Evolutionary conservation across 1,140 invertebrate genomes (phyloP).

Genomic region (Homarus americanus): DNA sequence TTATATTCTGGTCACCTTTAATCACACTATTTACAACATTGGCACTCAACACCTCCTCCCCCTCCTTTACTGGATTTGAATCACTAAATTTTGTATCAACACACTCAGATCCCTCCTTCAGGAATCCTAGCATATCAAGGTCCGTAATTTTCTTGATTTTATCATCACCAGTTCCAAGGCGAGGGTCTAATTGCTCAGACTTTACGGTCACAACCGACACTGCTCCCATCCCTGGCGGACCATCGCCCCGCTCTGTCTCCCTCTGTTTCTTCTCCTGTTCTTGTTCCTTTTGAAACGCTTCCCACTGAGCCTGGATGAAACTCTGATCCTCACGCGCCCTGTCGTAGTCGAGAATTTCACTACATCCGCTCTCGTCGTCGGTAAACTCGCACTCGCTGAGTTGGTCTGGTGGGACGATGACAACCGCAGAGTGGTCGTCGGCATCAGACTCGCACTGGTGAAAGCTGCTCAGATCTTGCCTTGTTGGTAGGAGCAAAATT

Average conservation of each 20-base stretch:
- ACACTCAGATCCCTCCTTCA: background rate
- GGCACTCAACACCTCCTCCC: slow-evolving; percentile 28
- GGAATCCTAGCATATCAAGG: background rate
- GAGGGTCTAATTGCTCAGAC: background rate
- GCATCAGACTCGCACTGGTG: background rate
- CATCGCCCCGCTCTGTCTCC: background rate
- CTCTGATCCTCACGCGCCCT: slow-evolving; percentile 56
- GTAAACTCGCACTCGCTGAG: slow-evolving; percentile 72
- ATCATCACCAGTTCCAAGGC: background rate
- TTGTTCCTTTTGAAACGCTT: slow-evolving; percentile 43
- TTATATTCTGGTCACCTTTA: background rate
- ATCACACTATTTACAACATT: slow-evolving; percentile 46
- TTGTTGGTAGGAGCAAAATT: background rate
- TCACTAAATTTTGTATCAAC: background rate
- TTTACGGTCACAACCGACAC: background rate
- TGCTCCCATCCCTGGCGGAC: slow-evolving; percentile 31
- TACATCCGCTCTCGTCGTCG: slow-evolving; percentile 70
- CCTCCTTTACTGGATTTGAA: background rate
- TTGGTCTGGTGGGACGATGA: slow-evolving; percentile 69
- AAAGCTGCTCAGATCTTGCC: background rate
- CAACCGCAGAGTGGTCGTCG: background rate
- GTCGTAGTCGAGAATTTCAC: slow-evolving; percentile 67
- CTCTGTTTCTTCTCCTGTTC: slow-evolving; percentile 7
- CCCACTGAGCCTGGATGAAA: slow-evolving; percentile 66
- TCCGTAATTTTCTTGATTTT: background rate